Conservation (phyloP, 2,113 vertebrate species). For the Alosa alosa region DNA sequence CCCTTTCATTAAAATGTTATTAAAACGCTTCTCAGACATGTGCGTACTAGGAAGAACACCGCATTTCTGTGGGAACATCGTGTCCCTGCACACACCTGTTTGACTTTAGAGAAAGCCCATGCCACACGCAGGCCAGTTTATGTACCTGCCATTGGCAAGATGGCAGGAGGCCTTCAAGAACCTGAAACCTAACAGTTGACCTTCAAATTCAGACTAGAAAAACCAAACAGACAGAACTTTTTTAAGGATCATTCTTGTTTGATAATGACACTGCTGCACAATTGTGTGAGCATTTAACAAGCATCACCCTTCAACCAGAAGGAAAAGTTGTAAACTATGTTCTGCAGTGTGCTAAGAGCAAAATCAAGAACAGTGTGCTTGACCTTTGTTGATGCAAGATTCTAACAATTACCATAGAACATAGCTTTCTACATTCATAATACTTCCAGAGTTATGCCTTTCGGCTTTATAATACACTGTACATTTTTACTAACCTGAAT, state of each 20-base stretch:
- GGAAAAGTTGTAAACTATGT: neutral
- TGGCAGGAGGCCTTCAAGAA: neutral
- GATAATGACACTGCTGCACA: too few relatives aligned
- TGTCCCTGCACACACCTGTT: conserved; percentile 6
- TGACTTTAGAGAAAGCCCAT: neutral
- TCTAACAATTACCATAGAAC: neutral
- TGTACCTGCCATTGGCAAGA: neutral
- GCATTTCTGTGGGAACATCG: neutral
- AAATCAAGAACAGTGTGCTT: neutral
- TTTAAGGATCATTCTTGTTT: neutral
- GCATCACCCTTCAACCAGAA: neutral
- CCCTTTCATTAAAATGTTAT: conserved; percentile 4
- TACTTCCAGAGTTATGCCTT: neutral
- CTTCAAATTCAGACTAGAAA: neutral
- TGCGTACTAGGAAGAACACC: conserved; percentile 41
- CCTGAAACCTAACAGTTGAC: neutral
- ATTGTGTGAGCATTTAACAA: neutral
- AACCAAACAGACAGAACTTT: neutral
- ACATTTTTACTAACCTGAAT: neutral
- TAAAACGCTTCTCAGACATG: conserved; percentile 30
- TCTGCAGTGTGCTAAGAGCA: neutral
- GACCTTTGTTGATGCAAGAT: neutral
- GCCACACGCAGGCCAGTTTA: neutral
- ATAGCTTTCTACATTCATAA: neutral
- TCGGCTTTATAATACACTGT: neutral